phyloP scores from a whole-genome alignment of 2,888 invertebrate genomes.

The Xiphydria camelus region DNA sequence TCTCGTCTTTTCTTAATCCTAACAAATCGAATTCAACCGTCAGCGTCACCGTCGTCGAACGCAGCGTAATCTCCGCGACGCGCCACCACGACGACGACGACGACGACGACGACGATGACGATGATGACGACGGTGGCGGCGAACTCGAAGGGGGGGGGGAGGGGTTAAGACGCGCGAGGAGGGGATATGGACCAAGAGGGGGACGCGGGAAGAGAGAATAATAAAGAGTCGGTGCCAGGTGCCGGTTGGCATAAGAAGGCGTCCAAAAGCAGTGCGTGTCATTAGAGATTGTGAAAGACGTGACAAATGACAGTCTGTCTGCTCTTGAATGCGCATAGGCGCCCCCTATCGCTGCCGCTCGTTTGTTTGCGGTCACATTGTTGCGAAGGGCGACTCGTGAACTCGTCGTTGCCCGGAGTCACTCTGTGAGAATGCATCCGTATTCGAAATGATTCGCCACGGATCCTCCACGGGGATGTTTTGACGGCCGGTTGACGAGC shows the following conservation, averaged over 20 bases:
- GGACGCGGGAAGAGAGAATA: conserved; percentile 22
- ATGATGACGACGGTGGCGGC: no score
- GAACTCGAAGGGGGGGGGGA: background rate
- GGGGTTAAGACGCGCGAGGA: conserved; percentile 2
- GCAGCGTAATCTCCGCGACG: conserved; percentile 19
- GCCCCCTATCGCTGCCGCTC: conserved; percentile 56
- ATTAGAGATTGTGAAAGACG: conserved; percentile 56
- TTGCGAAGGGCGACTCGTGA: conserved; percentile 31
- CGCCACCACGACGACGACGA: no score
- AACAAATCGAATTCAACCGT: conserved; percentile 56
- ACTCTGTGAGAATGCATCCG: conserved; percentile 38
- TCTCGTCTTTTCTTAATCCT: conserved; percentile 52
- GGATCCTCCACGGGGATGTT: conserved; percentile 56
- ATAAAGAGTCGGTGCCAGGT: conserved; percentile 55
- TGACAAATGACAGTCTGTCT: conserved; percentile 57
- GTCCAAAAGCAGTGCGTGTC: conserved; percentile 57
- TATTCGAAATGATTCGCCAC: conserved; percentile 43
- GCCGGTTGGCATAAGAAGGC: conserved; percentile 48
- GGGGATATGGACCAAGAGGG: conserved; percentile 4
- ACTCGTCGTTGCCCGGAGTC: conserved; percentile 18
- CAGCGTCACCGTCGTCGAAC: background rate
- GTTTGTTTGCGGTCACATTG: conserved; percentile 58
- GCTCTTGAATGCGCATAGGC: conserved; percentile 52
- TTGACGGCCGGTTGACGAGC: conserved; percentile 56
- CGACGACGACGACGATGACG: no score